Conservation (phyloP, 1,140 invertebrate species). For the Phocides pigmalion region DNA sequence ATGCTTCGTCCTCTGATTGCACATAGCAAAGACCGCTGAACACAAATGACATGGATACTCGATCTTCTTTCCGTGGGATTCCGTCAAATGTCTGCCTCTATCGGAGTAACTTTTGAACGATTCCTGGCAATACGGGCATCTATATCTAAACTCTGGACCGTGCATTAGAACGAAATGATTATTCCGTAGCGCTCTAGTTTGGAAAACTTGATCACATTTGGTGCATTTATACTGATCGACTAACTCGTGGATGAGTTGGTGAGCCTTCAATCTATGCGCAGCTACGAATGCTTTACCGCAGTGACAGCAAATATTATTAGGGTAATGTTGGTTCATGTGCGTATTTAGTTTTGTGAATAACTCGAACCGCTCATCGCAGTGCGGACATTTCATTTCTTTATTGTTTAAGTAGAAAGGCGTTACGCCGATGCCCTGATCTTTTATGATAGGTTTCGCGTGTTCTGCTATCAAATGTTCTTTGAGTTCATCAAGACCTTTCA, state of each 20-base stretch:
- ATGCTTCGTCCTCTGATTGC: constrained; percentile 72
- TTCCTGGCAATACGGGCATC: constrained; percentile 79
- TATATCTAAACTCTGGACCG: constrained; percentile 57
- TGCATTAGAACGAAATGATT: constrained; percentile 57
- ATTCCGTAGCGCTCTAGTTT: constrained; percentile 50
- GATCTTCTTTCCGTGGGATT: constrained; percentile 63
- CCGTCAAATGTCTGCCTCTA: constrained; percentile 75
- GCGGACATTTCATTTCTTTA: constrained; percentile 59
- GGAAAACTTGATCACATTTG: constrained; percentile 66
- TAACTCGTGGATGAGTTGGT: constrained; percentile 62
- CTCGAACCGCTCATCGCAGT: constrained; percentile 62
- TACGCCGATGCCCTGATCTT: constrained; percentile 56
- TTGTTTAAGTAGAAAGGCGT: constrained; percentile 59
- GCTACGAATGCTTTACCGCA: constrained; percentile 74
- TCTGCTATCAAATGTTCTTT: constrained; percentile 56
- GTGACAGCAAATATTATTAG: constrained; percentile 70
- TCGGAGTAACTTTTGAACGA: constrained; percentile 80
- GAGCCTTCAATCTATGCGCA: constrained; percentile 56
- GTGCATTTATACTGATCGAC: constrained; percentile 57
- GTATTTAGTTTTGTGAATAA: constrained; percentile 68
- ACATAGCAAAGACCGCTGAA: constrained; percentile 63
- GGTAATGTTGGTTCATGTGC: constrained; percentile 75
- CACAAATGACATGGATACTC: constrained; percentile 76
- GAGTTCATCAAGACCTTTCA: constrained; percentile 53
- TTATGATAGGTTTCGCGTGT: constrained; percentile 59